Base-by-base conservation (phyloP, 2,797 vertebrate genomes). In the Tamandua tetradactyla region DNA sequence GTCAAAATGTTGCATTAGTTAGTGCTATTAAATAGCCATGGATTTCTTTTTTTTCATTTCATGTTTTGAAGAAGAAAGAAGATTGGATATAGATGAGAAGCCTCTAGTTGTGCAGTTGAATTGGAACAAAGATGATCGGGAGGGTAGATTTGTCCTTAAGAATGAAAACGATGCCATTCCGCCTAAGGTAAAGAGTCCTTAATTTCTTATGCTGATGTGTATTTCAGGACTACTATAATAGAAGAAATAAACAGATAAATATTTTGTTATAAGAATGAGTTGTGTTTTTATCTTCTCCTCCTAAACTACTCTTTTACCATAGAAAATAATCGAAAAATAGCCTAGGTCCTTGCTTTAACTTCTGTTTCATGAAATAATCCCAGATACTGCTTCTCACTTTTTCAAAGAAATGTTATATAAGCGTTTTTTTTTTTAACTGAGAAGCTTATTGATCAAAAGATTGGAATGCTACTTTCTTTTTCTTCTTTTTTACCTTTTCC, bases 41-140 rank as follows among this genome's bases (percentile, higher is more conserved):
- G 61, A 62, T 49, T 89, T 37, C 82, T 94, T 30, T 59, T 92
- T 59, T 92, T 93, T 83, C 14, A 0, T 97, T 97, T 97, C 95
- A 75, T 98, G 94, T 96, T 98, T 96, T 98, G 95, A 99, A 99
- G 99, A 99, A 99, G 99, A 99, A 99, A 99, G 99, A 98, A 99
- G 99, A 99, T 98, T 99, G 98, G 99, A 99, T 97, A 97, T 99
- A 96, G 99, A 99, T 66, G 99, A 99, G 98, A 99, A 99, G 95
- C 99, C 99, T 90, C 98, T 99, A 27, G 99, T 99, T 42, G 99
- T 99, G 89, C 99, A 99, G 89, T 98, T 99, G 89, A 99, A 99
- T 97, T 99, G 99, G 99, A 99, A 99, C 98, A 99, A 99, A 98
- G 99, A 99, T 75, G 99, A 99, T 97, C 97, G 99, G 44, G 99